These are phyloP conservation scores for Homarus americanus DNA, from an alignment of 1,140 invertebrate species.

Conservation along the genomic window DNA sequence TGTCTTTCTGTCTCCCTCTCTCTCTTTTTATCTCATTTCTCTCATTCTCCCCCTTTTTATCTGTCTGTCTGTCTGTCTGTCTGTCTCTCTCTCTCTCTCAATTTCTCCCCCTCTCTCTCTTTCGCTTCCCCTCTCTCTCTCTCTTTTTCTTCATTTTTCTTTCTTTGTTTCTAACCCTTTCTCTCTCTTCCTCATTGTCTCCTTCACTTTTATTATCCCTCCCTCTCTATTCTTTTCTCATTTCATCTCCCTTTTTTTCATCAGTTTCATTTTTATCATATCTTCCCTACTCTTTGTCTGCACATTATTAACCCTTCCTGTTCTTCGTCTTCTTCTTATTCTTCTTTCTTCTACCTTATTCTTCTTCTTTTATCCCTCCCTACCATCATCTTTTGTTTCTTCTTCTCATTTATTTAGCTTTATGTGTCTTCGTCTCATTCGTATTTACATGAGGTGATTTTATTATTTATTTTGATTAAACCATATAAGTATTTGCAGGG, in stretches of 20 bases:
- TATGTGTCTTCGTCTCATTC: background rate
- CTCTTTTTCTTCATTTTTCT: background rate
- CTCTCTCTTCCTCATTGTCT: background rate
- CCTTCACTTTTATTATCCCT: background rate
- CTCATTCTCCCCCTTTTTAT: background rate
- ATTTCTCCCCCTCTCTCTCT: background rate
- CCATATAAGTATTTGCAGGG: too few species aligned
- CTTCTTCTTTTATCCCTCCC: background rate
- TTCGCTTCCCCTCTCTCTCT: background rate
- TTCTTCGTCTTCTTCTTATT: background rate
- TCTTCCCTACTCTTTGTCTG: background rate
- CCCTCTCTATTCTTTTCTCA: background rate
- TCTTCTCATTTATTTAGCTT: background rate
- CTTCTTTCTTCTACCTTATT: background rate
- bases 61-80: background rate
- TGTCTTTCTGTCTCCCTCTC: background rate
- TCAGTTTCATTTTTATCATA: background rate
- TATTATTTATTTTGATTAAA: too few species aligned
- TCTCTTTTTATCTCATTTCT: background rate
- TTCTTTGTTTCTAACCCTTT: conserved; percentile 4
- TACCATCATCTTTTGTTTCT: background rate
- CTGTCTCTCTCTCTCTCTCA: conserved; percentile 14
- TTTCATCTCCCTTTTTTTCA: background rate
- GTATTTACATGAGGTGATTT: too few species aligned
- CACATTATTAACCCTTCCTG: background rate